Evolutionary conservation across 2,888 invertebrate genomes (phyloP).

Genomic region (Deroplatys truncata): DNA sequence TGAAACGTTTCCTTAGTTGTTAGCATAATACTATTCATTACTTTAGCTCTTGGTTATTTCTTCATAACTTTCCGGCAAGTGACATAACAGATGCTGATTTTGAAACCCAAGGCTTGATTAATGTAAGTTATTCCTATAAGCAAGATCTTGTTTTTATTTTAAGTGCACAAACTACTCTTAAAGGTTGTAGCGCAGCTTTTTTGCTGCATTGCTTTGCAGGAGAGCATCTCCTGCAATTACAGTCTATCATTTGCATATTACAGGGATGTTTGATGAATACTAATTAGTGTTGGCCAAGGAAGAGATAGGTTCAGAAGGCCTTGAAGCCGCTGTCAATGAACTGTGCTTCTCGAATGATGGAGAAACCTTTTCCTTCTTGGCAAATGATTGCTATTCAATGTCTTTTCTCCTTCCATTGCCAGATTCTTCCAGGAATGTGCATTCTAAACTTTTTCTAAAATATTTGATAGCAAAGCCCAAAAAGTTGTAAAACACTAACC

Average conservation of each 20-base stretch:
- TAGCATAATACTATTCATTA: no score
- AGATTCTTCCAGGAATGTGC: background rate
- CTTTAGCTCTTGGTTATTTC: no score
- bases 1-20: no score
- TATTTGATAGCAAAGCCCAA: no score
- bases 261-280: background rate
- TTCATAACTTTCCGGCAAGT: no score
- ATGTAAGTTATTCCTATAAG: background rate
- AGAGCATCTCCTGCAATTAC: background rate
- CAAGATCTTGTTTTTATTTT: background rate
- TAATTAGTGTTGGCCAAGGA: background rate
- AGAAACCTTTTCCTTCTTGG: background rate
- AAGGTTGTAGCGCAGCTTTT: background rate
- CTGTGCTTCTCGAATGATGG: background rate
- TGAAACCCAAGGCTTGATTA: background rate
- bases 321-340: background rate
- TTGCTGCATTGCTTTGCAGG: background rate
- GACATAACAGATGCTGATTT: no score
- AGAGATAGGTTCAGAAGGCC: background rate
- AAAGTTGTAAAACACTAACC: no score
- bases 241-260: background rate
- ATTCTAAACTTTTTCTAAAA: background rate
- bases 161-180: background rate
- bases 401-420: background rate
- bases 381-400: background rate